Base-by-base conservation (phyloP, 2,113 vertebrate genomes). In the Elgaria multicarinata region DNA sequence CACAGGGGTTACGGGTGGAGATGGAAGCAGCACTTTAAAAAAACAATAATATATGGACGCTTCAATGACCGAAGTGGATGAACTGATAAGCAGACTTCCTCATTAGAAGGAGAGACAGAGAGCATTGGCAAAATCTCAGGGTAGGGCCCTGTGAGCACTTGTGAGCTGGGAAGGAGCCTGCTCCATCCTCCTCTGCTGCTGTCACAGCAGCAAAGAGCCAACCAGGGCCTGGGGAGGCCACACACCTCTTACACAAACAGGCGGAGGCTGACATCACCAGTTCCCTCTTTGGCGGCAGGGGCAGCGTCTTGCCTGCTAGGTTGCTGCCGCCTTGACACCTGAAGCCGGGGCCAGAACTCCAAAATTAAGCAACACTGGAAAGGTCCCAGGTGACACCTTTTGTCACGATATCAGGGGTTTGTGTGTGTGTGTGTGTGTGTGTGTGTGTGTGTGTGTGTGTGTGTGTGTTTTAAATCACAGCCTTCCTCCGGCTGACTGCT, bases 281-380 rank as follows among this genome's bases (percentile, higher is more conserved):
- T 2, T 28, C n/a, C 14, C 5, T 6, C 36, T 5, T 3, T 3
- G 6, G 58, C 6, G 7, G 33, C 33, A 36, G 44, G 31, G 9
- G 55, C 62, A 3, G 71, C 3, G 77, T 92, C 92, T 90, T 3
- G 6, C 1, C 7, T 90, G 0, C 2, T 87, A 90, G 91, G 14
- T 26, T 64, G 75, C 7, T 13, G 6, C 22, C 16, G 6, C 22
- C 16, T 16, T 8, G n/a, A 4, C 5, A 2, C 79, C 81, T 84
- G 86, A 83, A 80, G 82, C 83, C 80, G 90, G 71, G 8, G 0
- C 46, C 53, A 58, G 84, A 93, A 95, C 88, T 95, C 91, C 96
- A 58, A 0, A 16, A 4, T 96, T 96, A 92, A 94, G 97, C 94
- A 97, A 97, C 82, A 12, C 39, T 55, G 96, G 95, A 94, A 96